phyloP scores from a whole-genome alignment of 1,140 invertebrate species.

The Dryas iulia region DNA sequence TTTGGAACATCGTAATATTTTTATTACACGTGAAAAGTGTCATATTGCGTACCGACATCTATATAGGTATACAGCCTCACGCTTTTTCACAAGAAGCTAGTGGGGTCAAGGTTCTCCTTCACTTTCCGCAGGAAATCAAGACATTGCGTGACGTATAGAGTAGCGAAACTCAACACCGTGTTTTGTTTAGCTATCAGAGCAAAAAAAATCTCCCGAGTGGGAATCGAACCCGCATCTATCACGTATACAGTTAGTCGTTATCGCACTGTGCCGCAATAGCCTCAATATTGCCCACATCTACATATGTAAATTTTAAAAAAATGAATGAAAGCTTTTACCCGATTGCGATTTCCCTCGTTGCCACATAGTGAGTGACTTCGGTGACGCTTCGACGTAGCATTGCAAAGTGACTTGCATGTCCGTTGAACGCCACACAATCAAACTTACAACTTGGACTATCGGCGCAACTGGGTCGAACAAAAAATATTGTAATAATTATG shows the following conservation, averaged over 20 bases:
- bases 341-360: constrained; percentile 81
- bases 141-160: too few relatives aligned
- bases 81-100: too few relatives aligned
- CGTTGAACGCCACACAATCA: constrained; percentile 88
- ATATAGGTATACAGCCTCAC: too few relatives aligned
- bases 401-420: constrained; percentile 89
- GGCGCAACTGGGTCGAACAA: constrained; percentile 84
- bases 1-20: constrained; percentile 1
- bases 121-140: too few relatives aligned
- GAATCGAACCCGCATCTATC: too few relatives aligned
- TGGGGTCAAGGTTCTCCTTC: too few relatives aligned
- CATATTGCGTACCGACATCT: not conserved
- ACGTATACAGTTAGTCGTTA: too few relatives aligned
- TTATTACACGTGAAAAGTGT: not conserved
- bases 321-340: constrained; percentile 17
- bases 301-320: not conserved
- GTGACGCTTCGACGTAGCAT: constrained; percentile 91
- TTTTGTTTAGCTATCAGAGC: too few relatives aligned
- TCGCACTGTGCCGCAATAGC: too few relatives aligned
- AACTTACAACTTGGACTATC: constrained; percentile 88
- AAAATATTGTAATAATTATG: constrained; percentile 5
- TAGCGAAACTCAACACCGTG: too few relatives aligned
- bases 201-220: too few relatives aligned
- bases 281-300: too few relatives aligned
- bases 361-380: constrained; percentile 92